These are phyloP conservation scores for Paraescarpia echinospica DNA, from an alignment of 1,140 invertebrate genomes.

Conservation along the genomic window DNA sequence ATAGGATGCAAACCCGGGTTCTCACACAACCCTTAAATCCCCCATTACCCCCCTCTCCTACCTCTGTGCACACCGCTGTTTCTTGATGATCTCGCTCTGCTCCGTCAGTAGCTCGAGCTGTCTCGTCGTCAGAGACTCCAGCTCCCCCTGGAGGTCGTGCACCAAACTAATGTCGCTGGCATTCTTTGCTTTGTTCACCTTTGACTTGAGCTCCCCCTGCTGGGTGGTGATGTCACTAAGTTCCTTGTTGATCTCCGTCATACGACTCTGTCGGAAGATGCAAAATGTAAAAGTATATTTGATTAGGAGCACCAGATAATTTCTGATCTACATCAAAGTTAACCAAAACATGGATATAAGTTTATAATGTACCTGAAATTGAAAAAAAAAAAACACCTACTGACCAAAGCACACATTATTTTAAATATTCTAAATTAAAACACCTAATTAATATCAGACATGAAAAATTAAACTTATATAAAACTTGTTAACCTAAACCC, in stretches of 20 bases:
- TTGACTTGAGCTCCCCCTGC: slow-evolving; percentile 4
- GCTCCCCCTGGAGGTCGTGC: not conserved
- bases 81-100: slow-evolving; percentile 14
- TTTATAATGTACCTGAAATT: not conserved
- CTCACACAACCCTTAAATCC: not conserved
- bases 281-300: not conserved
- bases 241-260: slow-evolving; percentile 13
- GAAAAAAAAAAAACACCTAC: not conserved
- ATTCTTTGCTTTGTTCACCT: slow-evolving; percentile 8
- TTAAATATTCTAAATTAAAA: not conserved
- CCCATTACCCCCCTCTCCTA: not conserved
- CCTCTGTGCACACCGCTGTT: not conserved
- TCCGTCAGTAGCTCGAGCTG: slow-evolving; percentile 12
- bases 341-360: not conserved
- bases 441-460: not conserved
- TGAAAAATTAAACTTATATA: not conserved
- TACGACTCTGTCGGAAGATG: not conserved
- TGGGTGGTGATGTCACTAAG: slow-evolving; percentile 7
- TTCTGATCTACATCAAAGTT: not conserved
- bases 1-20: too few species aligned
- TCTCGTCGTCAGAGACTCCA: slow-evolving; percentile 11
- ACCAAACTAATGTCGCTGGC: not conserved
- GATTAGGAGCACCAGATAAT: not conserved
- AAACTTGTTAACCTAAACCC: not conserved
- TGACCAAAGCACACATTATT: not conserved